Percentiles rank a stretch among this genome's conserved stretches.
These are phyloP conservation scores for Colaptes auratus DNA, from an alignment of 2,113 vertebrate species.

Conservation along the genomic window DNA sequence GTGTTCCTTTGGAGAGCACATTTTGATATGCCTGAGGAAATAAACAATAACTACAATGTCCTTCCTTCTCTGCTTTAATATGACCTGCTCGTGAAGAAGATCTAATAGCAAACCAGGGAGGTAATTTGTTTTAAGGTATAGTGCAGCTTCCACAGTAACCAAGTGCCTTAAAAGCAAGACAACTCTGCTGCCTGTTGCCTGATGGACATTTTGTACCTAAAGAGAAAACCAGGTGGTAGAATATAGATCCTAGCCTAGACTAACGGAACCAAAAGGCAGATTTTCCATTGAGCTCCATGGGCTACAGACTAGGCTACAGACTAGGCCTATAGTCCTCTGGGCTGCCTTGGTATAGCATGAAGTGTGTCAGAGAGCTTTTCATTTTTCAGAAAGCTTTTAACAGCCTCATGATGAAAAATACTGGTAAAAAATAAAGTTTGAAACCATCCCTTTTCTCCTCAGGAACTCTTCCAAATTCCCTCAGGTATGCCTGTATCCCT, in stretches of 20 bases:
- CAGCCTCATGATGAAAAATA: not conserved
- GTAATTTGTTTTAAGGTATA: not conserved
- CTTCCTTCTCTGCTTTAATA: not conserved
- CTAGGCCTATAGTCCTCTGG: not conserved
- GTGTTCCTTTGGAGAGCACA: not conserved
- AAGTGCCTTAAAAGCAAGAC: not conserved
- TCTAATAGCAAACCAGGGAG: not conserved
- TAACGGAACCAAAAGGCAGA: not conserved
- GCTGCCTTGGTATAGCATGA: not conserved
- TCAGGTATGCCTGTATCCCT: not conserved
- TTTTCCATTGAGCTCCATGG: not conserved
- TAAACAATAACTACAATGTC: not conserved
- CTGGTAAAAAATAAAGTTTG: not conserved
- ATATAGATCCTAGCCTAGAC: not conserved
- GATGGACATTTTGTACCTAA: not conserved
- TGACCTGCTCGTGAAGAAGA: not conserved
- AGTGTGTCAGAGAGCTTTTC: not conserved
- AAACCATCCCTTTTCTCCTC: not conserved
- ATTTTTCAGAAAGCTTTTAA: not conserved
- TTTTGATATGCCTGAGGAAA: conserved; percentile 43
- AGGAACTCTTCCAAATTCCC: not conserved
- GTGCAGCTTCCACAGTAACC: not conserved
- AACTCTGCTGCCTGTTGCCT: not conserved
- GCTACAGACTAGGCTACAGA: no score
- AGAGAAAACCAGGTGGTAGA: not conserved